phyloP scores from a whole-genome alignment of 2,113 vertebrate genomes.

The Enhydra lutris region DNA sequence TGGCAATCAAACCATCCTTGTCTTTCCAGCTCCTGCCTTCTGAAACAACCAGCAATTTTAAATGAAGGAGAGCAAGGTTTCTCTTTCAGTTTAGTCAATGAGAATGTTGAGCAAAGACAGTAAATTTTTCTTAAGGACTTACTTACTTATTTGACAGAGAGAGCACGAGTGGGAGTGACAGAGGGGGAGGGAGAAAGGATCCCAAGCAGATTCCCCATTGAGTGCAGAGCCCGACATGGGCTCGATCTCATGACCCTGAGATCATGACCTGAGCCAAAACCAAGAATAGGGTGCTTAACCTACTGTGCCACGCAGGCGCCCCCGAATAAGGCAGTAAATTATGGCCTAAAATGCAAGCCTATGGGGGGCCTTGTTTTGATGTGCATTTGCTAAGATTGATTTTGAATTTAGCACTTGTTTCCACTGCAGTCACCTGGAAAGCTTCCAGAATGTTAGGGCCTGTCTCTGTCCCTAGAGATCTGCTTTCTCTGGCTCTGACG shows the following conservation, averaged over 20 bases:
- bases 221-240: neutral
- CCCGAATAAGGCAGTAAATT: neutral
- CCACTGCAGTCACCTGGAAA: neutral
- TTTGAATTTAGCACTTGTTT: neutral
- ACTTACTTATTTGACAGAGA: neutral
- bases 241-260: neutral
- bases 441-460: neutral
- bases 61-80: neutral
- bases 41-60: neutral
- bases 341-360: neutral
- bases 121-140: neutral
- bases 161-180: neutral
- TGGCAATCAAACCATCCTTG: neutral
- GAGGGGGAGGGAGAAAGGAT: neutral
- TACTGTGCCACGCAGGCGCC: neutral
- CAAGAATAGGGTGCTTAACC: neutral
- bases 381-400: neutral
- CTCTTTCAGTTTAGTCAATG: neutral
- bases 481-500: neutral
- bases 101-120: neutral
- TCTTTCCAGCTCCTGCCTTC: neutral
- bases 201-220: neutral
- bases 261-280: neutral
- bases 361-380: neutral
- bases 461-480: neutral